Base-by-base conservation (phyloP, 2,113 vertebrate species). In the Drymodes brunneopygia region DNA sequence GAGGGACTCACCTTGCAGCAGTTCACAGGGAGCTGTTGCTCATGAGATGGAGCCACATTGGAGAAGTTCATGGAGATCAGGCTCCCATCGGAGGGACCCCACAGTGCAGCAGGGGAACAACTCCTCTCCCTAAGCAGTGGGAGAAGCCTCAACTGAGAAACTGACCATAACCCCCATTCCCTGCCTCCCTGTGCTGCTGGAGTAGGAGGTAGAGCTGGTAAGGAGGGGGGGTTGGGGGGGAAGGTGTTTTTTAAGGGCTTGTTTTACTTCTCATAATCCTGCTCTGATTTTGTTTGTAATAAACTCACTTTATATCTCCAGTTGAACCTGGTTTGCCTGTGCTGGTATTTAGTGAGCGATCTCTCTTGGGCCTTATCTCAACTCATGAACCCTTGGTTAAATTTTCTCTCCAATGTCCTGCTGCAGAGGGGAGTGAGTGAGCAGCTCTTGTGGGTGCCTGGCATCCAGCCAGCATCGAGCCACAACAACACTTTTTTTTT, bases 11-110 rank as follows among this genome's bases (percentile, higher is more conserved):
- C 15, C 1, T 13, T 65, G 23, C 42, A 40, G n/a, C n/a, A 56
- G 15, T 29, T 65, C 0, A 0, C 40, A n/a, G 23, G n/a, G 50
- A 29, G 50, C 24, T 56, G 35, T 20, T 56, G 19, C 50, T 48
- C 4, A 0, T n/a, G 60, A 25, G 42, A 42, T 65, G 42, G 42
- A 57, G 25, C 9, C 24, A 48, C 12, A 1, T 5, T 2, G 3
- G 23, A 40, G n/a, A 47, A 56, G 16, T 35, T 74, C 10, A 35
- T 3, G 5, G 29, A 57, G 51, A 29, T 3, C 42, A 40, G 42
- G 29, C 16, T 40, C 23, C 20, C 0, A 0, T 74, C 29, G 51
- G 31, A 48, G 31, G 20, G 29, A 21, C 15, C 20, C 42, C 31
- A 35, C 2, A 7, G 20, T 48, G 20, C 42, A 85, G 35, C 35